phyloP scores from a whole-genome alignment of 2,797 vertebrate genomes.

The Eulemur rubriventer region DNA sequence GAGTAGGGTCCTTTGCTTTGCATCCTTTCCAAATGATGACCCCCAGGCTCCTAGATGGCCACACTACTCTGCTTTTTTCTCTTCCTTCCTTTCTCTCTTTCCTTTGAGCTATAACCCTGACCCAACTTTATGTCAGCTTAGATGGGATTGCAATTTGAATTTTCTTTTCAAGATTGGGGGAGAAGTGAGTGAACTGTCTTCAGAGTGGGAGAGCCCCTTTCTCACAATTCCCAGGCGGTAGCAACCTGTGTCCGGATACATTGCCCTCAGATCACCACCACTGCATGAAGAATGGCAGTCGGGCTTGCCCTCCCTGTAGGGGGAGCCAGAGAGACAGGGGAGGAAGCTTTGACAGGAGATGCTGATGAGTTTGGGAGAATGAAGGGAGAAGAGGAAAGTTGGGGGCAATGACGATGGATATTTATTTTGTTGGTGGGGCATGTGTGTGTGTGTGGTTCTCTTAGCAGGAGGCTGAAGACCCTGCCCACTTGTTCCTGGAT shows the following conservation, averaged over 20 bases:
- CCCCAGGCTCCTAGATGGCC: neutral
- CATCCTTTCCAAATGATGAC: neutral
- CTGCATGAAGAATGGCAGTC: neutral
- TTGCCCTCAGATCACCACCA: neutral
- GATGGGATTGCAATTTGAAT: neutral
- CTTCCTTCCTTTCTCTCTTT: neutral
- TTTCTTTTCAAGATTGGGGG: slow-evolving; percentile 17
- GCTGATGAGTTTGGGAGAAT: slow-evolving; percentile 80
- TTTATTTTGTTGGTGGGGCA: slow-evolving; percentile 82
- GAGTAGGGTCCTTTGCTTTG: neutral
- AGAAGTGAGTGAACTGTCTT: neutral
- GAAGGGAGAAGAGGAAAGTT: slow-evolving; percentile 64
- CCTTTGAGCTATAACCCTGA: slow-evolving; percentile 43
- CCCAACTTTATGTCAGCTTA: slow-evolving; percentile 11
- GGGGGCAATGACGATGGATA: slow-evolving; percentile 52
- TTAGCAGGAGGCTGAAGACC: slow-evolving; percentile 88
- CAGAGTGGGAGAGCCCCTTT: neutral
- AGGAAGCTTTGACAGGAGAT: slow-evolving; percentile 72
- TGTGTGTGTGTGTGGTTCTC: slow-evolving; percentile 84
- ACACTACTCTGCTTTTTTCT: neutral
- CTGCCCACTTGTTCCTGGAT: slow-evolving; percentile 86
- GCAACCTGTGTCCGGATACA: neutral
- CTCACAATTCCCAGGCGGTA: neutral
- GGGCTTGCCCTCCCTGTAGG: slow-evolving; percentile 10
- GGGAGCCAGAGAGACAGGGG: slow-evolving; percentile 46